Conservation (phyloP, 2,797 vertebrate species). For the Sebastes cheni region DNA sequence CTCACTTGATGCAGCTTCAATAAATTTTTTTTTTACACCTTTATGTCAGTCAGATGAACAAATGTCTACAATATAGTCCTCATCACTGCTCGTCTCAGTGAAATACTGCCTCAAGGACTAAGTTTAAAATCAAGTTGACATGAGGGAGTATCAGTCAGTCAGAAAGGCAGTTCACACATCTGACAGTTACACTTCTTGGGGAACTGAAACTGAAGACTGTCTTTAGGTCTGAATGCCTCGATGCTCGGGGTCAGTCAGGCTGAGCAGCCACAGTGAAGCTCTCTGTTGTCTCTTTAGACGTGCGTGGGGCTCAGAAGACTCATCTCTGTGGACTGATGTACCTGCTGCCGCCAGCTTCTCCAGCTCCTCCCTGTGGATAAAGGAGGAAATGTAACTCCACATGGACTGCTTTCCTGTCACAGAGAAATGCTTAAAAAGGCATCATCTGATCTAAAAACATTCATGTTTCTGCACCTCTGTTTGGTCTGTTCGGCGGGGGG, state of each 20-base stretch:
- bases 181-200: not conserved
- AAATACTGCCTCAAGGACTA: not conserved
- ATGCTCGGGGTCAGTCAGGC: slow-evolving; percentile 15
- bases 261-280: slow-evolving; percentile 12
- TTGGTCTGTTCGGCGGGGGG: rapidly evolving
- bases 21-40: not conserved
- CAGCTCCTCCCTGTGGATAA: slow-evolving; percentile 77
- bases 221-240: slow-evolving; percentile 9
- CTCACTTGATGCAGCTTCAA: not conserved
- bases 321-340: slow-evolving; percentile 66
- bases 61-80: not conserved
- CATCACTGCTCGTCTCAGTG: not conserved
- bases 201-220: slow-evolving; percentile 21
- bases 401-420: not conserved
- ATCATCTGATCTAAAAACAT: not conserved
- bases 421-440: not conserved
- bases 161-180: not conserved
- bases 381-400: slow-evolving; percentile 7
- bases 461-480: slow-evolving; percentile 36
- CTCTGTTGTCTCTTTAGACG: slow-evolving; percentile 33
- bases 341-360: slow-evolving; percentile 27
- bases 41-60: slow-evolving; percentile 3
- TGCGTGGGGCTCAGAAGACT: slow-evolving; percentile 23
- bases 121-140: slow-evolving; percentile 8
- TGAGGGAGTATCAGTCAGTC: not conserved